Percentiles rank a stretch among this genome's conserved stretches.
Conservation (phyloP, 2,113 vertebrate species). For the Genyomyrus donnyi region DNA sequence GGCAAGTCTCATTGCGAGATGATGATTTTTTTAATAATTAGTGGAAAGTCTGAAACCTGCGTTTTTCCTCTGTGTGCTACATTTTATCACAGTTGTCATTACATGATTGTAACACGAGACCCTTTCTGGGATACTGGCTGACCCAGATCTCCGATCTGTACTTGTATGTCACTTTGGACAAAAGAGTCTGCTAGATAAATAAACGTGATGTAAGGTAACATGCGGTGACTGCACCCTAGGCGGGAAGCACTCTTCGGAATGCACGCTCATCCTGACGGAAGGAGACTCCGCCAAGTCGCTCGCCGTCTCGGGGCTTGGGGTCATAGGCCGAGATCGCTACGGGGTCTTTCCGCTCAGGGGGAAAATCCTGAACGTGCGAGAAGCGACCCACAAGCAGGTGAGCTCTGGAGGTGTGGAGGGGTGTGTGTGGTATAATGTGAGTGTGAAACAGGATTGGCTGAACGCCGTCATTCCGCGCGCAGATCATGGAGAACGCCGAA, state of each 20-base stretch:
- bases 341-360: slow-evolving; percentile 95
- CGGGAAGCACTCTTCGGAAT: slow-evolving; percentile 93
- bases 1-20: background rate
- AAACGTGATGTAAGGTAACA: background rate
- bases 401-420: background rate
- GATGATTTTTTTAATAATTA: background rate
- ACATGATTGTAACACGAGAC: background rate
- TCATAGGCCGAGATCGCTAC: slow-evolving; percentile 91
- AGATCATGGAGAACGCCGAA: slow-evolving; percentile 99
- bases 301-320: slow-evolving; percentile 91
- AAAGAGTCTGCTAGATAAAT: background rate
- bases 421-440: background rate
- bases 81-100: background rate
- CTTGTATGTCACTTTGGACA: background rate
- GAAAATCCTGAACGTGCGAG: slow-evolving; percentile 96
- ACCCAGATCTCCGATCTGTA: background rate
- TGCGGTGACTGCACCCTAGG: slow-evolving; percentile 52
- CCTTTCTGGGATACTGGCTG: background rate
- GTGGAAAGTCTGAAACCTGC: background rate
- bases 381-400: slow-evolving; percentile 97
- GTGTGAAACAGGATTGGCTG: background rate
- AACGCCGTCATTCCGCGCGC: background rate
- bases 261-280: slow-evolving; percentile 93
- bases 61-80: background rate
- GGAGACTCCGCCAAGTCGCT: slow-evolving; percentile 96